Conservation (phyloP, 2,113 vertebrate species). For the Chelonoidis abingdonii region DNA sequence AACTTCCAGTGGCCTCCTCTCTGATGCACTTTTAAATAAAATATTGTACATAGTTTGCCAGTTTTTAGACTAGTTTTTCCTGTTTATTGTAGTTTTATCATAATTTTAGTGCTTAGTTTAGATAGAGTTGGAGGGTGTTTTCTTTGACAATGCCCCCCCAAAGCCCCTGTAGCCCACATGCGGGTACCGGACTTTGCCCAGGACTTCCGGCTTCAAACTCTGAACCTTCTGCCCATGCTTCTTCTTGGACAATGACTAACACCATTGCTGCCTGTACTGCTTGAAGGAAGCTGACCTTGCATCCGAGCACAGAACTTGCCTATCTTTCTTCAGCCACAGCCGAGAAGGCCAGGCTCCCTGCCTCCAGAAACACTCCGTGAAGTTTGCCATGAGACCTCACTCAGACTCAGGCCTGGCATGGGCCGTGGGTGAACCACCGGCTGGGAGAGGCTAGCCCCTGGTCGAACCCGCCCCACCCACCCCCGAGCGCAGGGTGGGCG, state of each 20-base stretch:
- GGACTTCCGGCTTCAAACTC: background rate
- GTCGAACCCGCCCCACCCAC: no score
- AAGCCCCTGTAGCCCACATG: background rate
- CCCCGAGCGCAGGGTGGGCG: no score
- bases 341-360: background rate
- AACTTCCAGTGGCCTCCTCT: background rate
- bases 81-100: background rate
- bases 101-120: background rate
- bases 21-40: background rate
- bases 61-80: background rate
- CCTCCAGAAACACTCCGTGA: background rate
- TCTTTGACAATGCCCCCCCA: no score
- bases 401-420: background rate
- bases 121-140: background rate
- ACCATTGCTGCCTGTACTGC: background rate
- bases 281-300: background rate
- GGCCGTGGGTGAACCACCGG: no score
- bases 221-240: background rate
- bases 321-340: background rate
- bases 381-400: background rate
- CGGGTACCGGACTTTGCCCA: background rate
- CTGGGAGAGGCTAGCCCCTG: no score
- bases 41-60: background rate
- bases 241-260: background rate
- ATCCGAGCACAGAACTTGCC: background rate